Percentiles rank a stretch among this genome's conserved stretches.
Conservation (phyloP, 2,888 invertebrate genomes). For the Thecophora atra region DNA sequence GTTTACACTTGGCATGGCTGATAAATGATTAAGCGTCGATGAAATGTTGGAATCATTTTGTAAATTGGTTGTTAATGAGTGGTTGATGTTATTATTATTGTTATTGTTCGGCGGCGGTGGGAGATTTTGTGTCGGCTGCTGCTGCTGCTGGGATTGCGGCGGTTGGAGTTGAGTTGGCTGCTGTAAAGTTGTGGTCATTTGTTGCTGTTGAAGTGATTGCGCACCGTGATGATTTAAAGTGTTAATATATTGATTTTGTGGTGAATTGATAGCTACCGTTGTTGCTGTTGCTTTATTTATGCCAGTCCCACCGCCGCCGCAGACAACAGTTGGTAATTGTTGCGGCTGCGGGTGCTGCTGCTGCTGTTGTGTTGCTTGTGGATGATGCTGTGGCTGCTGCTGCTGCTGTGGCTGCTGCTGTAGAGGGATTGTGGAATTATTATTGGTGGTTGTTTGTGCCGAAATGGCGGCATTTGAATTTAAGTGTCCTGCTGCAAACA, state of each 20-base stretch:
- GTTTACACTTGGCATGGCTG: conserved; percentile 21
- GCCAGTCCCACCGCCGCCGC: conserved; percentile 30
- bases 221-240: conserved; percentile 43
- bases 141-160: conserved; percentile 39
- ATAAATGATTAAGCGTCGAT: conserved; percentile 29
- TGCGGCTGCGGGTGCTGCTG: conserved; percentile 12
- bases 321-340: conserved; percentile 26
- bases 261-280: conserved; percentile 37
- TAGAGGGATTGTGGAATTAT: conserved; percentile 42
- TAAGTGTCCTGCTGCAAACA: conserved; percentile 54
- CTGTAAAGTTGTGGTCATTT: conserved; percentile 10
- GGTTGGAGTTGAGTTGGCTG: conserved; percentile 29
- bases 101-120: conserved; percentile 32
- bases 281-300: conserved; percentile 30
- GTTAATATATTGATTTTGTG: conserved; percentile 42
- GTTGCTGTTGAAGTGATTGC: conserved; percentile 43
- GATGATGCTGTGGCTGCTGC: conserved; percentile 36
- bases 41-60: conserved; percentile 33
- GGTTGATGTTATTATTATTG: conserved; percentile 38
- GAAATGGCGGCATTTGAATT: conserved; percentile 47
- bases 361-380: conserved; percentile 29
- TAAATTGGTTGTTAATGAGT: conserved; percentile 30
- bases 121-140: conserved; percentile 18
- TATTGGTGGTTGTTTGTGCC: conserved; percentile 44
- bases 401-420: conserved; percentile 41